Base-by-base conservation (phyloP, 2,797 vertebrate genomes). In the Carduelis carduelis region DNA sequence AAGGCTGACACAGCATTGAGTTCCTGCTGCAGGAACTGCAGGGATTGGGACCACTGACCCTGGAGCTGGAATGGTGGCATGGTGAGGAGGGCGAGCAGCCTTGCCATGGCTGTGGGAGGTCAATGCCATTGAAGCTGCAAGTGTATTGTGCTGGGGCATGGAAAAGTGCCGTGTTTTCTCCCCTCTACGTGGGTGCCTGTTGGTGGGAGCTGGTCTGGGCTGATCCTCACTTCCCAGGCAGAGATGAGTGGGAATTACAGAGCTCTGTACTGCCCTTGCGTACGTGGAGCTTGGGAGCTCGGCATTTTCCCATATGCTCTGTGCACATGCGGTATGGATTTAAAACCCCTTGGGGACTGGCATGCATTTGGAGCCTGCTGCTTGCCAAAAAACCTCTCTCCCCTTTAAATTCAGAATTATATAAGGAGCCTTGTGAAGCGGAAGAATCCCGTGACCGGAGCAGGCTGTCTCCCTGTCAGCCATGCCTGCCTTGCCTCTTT, bases 301-400 rank as follows among this genome's bases (percentile, higher is more conserved):
- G 0, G 37, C 9, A 2, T 65, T 95, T 93, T 92, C 87, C 91
- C 90, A 63, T 93, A 92, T 89, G 91, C 83, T 95, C 69, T 1
- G 0, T 90, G 43, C 83, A 89, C 84, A 53, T 46, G 65, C 34
- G 77, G 43, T 83, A 81, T 74, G 83, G 92, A 91, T 77, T 94
- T 92, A 95, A 96, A 96, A 61, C 80, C 88, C 89, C 81, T 71
- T 89, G 92, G 91, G 87, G 82, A 90, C 89, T 94, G 96, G 89
- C 94, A 88, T 72, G 80, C 80, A 70, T 96, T 93, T 86, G 84
- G 68, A 92, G 60, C 83, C 83, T 4, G 41, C 78, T 70, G 85
- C 89, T 87, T 94, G 92, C 81, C 91, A 96, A 94, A 96, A 96
- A 90, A 20, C 27, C 89, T 91, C 72, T 92, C 84, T 86, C 85